Base-by-base conservation (phyloP, 2,113 vertebrate species). In the Hemicordylus capensis region DNA sequence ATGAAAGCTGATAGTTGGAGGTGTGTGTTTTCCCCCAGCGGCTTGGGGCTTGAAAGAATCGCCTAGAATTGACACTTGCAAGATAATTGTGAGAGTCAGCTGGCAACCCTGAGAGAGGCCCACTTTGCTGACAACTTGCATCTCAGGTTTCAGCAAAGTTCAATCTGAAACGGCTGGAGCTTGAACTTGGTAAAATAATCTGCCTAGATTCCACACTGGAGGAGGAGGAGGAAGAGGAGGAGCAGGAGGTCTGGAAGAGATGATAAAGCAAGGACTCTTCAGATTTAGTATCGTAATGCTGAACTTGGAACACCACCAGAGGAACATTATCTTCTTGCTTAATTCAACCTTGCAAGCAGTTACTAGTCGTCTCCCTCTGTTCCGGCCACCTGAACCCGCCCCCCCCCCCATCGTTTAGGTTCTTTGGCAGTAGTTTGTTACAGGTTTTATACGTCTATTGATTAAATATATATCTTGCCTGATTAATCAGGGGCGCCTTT, bases 91-190 rank as follows among this genome's bases (percentile, higher is more conserved):
- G 37, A 67, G 63, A 67, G 48, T 77, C 63, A 67, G 26, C 46
- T 31, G 46, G 34, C 3, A 19, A 58, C 74, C 26, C 85, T 44
- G 48, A 84, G 59, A 85, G 3, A 76, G 73, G 46, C 46, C 83
- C 86, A 92, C 87, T 90, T 61, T 89, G 91, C 87, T 91, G 88
- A 86, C 86, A 89, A 76, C 54, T 66, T 92, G 88, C 90, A 88
- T 61, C 51, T 92, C 88, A 84, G 67, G 73, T 90, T 89, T 92
- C 64, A 75, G 76, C n/a, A 6, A 74, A 87, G 86, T 85, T 80
- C 31, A 64, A 83, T 88, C 84, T 88, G 87, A 89, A 91, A 91
- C 74, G 79, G 78, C 86, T 72, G 81, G 82, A 91, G 42, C 89
- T 67, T 84, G 67, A 87, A 87, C 88, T 88, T 82, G 59, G 83